Percentiles rank a stretch among this genome's conserved stretches.
Conservation (phyloP, 2,888 invertebrate species). For the Agrypnus murinus region DNA sequence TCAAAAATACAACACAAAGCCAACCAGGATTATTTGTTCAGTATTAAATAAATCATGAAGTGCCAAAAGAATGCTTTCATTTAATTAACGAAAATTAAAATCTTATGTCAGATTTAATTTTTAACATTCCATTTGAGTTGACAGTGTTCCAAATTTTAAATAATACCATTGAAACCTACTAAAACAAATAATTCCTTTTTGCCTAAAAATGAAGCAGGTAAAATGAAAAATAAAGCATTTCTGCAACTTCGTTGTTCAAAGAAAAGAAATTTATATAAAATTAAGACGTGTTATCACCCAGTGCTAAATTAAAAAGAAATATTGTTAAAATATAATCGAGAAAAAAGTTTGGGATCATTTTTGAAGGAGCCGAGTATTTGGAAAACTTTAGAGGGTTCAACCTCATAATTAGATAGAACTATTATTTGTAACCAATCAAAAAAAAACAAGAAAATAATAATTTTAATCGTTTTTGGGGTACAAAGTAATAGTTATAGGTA, state of each 20-base stretch:
- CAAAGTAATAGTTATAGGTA: conserved; percentile 43
- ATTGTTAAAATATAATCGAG: conserved; percentile 37
- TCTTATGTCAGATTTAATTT: too few relatives aligned
- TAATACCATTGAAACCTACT: not conserved
- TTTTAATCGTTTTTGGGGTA: conserved; percentile 46
- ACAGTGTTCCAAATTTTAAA: not conserved
- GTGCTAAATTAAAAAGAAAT: conserved; percentile 41
- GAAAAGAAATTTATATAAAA: conserved; percentile 26
- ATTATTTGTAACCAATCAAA: conserved; percentile 45
- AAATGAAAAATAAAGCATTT: conserved; percentile 10
- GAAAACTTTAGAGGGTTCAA: conserved; percentile 27
- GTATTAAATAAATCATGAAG: too few relatives aligned
- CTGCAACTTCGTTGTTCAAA: conserved; percentile 22
- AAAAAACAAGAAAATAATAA: conserved; percentile 38
- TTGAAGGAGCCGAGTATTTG: conserved; percentile 36
- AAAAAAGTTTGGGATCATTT: conserved; percentile 41
- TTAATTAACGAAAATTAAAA: too few relatives aligned
- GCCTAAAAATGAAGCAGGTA: not conserved
- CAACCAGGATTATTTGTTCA: too few relatives aligned
- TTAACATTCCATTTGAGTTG: too few relatives aligned
- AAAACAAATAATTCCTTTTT: conserved; percentile 14
- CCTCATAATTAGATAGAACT: conserved; percentile 45
- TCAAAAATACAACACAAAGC: too few relatives aligned
- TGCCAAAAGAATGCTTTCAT: too few relatives aligned
- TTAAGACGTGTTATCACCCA: conserved; percentile 40